These are phyloP conservation scores for Procavia capensis DNA, from an alignment of 2,113 vertebrate genomes.

Conservation along the genomic window DNA sequence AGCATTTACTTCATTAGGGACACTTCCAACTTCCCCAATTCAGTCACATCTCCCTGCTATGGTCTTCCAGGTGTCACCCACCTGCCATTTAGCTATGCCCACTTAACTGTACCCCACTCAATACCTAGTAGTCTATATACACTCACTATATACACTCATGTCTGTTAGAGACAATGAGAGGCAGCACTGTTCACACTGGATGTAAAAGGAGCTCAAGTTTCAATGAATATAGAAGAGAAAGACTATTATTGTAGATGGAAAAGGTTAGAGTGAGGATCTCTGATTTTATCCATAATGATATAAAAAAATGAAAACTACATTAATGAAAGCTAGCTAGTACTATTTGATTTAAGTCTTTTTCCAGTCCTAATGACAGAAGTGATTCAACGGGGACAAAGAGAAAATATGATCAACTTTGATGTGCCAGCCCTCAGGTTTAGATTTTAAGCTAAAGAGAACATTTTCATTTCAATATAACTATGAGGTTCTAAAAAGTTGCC, in stretches of 20 bases:
- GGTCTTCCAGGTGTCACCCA: not conserved
- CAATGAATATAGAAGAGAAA: constrained; percentile 2
- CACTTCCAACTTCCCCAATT: not conserved
- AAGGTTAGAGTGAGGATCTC: constrained; percentile 5
- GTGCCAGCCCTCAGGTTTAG: not conserved
- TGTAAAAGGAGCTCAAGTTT: constrained; percentile 23
- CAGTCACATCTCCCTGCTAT: not conserved
- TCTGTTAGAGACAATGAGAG: not conserved
- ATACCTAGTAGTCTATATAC: not conserved
- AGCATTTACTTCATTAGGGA: not conserved
- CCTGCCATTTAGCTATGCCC: not conserved
- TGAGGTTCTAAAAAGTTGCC: not conserved
- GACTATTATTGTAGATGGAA: not conserved
- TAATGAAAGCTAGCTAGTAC: not conserved
- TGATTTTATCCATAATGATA: constrained; percentile 29
- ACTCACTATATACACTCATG: not conserved
- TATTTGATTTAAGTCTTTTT: not conserved
- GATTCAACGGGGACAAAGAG: not conserved
- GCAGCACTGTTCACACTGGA: not conserved
- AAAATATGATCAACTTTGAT: not conserved
- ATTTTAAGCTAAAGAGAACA: not conserved
- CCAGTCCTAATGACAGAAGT: not conserved
- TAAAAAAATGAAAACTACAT: constrained; percentile 46
- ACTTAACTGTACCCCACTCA: not conserved
- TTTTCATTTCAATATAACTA: not conserved